Evolutionary conservation across 2,113 vertebrate genomes (phyloP).

Genomic region (Lepus americanus): DNA sequence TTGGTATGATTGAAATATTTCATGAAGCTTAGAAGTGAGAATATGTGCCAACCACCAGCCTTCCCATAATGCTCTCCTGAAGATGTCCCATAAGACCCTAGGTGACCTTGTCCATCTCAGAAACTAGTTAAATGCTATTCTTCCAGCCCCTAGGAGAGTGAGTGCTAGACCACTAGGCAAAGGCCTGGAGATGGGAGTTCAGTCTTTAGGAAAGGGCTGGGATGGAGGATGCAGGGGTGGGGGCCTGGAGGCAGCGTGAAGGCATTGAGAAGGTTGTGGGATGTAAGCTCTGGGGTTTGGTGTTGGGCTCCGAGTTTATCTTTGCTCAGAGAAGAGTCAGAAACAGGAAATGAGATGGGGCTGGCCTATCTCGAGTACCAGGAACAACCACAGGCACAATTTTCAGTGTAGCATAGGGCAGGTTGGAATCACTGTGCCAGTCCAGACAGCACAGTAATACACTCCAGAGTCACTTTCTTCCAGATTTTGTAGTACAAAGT

Average conservation of each 20-base stretch:
- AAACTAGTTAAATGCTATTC: not conserved
- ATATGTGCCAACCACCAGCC: not conserved
- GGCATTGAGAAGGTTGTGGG: fast-evolving
- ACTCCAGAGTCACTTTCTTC: not conserved
- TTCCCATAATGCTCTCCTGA: not conserved
- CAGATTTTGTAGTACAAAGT: not conserved
- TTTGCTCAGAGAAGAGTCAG: not conserved
- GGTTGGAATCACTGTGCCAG: not conserved
- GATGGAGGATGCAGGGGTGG: too few relatives aligned
- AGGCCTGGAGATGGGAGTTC: not conserved
- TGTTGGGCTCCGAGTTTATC: not conserved
- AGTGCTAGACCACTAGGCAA: not conserved
- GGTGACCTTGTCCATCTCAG: not conserved
- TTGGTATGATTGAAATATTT: not conserved
- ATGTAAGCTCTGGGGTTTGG: not conserved
- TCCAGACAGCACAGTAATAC: conserved; percentile 58
- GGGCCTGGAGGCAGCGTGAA: not conserved
- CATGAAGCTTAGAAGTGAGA: not conserved
- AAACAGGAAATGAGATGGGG: not conserved
- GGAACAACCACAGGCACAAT: not conserved
- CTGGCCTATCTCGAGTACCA: not conserved
- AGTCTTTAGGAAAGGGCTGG: not conserved
- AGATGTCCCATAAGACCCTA: not conserved
- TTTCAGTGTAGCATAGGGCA: not conserved
- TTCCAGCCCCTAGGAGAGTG: not conserved